phyloP scores from a whole-genome alignment of 2,113 vertebrate genomes.

The Noctilio leporinus region DNA sequence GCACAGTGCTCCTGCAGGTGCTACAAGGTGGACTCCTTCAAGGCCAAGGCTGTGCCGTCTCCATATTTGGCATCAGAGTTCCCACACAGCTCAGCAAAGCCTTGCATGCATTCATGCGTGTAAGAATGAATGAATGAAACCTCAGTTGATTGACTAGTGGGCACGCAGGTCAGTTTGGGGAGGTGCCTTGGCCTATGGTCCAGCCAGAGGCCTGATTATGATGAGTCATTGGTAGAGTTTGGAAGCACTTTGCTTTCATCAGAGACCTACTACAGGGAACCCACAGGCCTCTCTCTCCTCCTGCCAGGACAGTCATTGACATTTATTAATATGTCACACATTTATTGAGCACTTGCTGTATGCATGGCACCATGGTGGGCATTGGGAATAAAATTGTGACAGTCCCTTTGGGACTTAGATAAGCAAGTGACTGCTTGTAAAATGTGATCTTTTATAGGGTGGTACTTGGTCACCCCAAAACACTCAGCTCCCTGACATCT shows the following conservation, averaged over 20 bases:
- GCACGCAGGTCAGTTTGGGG: neutral
- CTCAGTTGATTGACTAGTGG: neutral
- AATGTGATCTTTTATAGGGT: neutral
- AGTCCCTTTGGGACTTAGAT: neutral
- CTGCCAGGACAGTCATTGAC: neutral
- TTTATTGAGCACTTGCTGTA: neutral
- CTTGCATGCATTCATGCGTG: neutral
- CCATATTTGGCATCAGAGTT: neutral
- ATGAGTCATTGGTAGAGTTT: constrained; percentile 16
- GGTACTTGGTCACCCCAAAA: neutral
- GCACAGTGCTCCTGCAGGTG: neutral
- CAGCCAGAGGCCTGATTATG: neutral
- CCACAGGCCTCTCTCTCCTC: neutral
- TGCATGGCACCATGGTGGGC: neutral
- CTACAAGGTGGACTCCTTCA: neutral
- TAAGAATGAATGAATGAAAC: neutral
- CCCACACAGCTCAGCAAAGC: neutral
- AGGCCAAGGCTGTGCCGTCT: neutral
- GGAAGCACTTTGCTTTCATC: neutral
- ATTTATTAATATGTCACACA: accelerated
- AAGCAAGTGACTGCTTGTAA: neutral
- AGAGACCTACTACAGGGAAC: neutral
- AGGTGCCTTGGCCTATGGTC: neutral
- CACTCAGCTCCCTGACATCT: neutral
- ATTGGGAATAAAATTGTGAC: neutral